Evolutionary conservation across 2,888 invertebrate genomes (phyloP).

Genomic region (Pyralis farinalis): DNA sequence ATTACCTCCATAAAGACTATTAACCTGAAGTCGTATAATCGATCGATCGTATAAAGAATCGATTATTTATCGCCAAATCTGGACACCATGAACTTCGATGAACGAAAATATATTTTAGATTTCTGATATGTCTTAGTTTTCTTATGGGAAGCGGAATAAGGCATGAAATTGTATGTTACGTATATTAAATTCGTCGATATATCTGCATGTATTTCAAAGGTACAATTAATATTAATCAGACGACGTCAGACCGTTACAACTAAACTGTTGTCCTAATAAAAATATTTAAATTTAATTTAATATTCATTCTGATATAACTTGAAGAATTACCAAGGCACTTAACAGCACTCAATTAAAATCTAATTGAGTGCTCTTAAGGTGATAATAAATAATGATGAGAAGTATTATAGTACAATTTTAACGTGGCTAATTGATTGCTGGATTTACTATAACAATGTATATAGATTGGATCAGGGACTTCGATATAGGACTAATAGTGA

Average conservation of each 20-base stretch:
- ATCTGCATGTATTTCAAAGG: constrained; percentile 21
- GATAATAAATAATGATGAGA: too few species aligned
- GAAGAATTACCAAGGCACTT: not conserved
- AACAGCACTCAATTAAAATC: too few species aligned
- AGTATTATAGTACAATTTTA: too few species aligned
- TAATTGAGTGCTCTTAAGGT: too few species aligned
- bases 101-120: not conserved
- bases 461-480: too few species aligned
- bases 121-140: not conserved
- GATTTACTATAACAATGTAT: too few species aligned
- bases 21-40: constrained; percentile 27
- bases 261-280: constrained; percentile 16
- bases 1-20: constrained; percentile 33
- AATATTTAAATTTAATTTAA: constrained; percentile 18
- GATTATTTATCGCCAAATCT: constrained; percentile 28
- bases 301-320: not conserved
- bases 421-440: too few species aligned
- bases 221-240: constrained; percentile 47
- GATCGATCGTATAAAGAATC: constrained; percentile 33
- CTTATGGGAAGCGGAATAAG: not conserved
- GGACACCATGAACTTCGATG: constrained; percentile 8
- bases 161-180: not conserved
- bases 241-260: constrained; percentile 34
- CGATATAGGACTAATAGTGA: too few species aligned
- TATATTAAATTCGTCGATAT: constrained; percentile 2